Evolutionary conservation across 2,888 invertebrate genomes (phyloP).

Genomic region (Thumatha senex): DNA sequence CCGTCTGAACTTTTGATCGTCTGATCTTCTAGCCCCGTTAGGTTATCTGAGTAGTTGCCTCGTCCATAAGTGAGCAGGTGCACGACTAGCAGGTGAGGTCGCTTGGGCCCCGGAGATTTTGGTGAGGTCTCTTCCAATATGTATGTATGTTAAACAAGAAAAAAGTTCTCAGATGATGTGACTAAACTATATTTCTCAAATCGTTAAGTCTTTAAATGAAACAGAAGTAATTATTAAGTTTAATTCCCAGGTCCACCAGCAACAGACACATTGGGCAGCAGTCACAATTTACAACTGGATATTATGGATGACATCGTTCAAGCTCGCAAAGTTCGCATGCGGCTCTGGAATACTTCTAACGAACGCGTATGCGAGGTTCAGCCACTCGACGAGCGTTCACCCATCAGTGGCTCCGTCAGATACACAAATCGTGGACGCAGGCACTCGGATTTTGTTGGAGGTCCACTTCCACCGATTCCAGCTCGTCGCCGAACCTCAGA

Average conservation of each 20-base stretch:
- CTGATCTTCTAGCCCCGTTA: too few relatives aligned
- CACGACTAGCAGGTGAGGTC: too few relatives aligned
- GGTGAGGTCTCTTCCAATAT: too few relatives aligned
- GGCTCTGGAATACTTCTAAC: conserved; percentile 92
- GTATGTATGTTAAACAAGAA: too few relatives aligned
- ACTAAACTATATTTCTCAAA: too few relatives aligned
- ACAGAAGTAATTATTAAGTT: not conserved
- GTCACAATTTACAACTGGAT: conserved; percentile 92
- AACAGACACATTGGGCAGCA: conserved; percentile 88
- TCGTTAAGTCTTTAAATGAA: too few relatives aligned
- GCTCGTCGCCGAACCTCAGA: conserved; percentile 88
- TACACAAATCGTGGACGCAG: conserved; percentile 86
- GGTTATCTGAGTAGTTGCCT: too few relatives aligned
- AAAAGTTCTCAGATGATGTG: too few relatives aligned
- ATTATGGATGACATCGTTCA: conserved; percentile 95
- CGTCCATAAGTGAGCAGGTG: too few relatives aligned
- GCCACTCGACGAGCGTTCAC: conserved; percentile 87
- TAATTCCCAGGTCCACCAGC: conserved; percentile 85
- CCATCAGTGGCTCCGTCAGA: conserved; percentile 78
- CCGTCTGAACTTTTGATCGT: too few relatives aligned
- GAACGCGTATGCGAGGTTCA: conserved; percentile 93
- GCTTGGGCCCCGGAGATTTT: too few relatives aligned
- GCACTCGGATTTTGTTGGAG: conserved; percentile 88
- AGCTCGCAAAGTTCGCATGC: conserved; percentile 91
- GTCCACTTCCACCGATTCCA: conserved; percentile 85